A percentile compares a stretch with the other conserved stretches of the same genome.
These are phyloP conservation scores for Panurus biarmicus DNA, from an alignment of 2,113 vertebrate genomes.

Conservation along the genomic window DNA sequence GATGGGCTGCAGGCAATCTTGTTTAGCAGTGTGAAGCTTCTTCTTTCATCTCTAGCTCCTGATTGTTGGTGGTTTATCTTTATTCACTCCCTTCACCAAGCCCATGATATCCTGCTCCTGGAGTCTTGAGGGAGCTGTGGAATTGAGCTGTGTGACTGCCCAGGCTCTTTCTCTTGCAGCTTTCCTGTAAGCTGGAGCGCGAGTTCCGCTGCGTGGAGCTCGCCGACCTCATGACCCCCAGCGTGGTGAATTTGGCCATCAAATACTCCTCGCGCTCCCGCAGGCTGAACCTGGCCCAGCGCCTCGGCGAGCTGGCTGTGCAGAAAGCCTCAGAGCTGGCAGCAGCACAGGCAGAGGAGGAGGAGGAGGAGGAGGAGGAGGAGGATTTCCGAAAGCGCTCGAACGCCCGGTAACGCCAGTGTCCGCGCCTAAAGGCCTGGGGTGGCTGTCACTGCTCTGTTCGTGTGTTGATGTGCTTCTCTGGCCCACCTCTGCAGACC, in stretches of 20 bases:
- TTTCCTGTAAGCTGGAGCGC: slow-evolving; percentile 91
- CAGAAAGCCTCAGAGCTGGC: slow-evolving; percentile 78
- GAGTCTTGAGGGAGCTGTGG: background rate
- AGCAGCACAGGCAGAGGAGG: slow-evolving; percentile 42
- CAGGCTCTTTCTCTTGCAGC: slow-evolving; percentile 61
- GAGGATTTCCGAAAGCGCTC: slow-evolving; percentile 59
- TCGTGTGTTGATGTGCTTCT: fast-evolving
- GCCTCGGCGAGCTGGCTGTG: slow-evolving; percentile 83
- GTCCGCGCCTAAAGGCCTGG: background rate
- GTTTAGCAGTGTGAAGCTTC: background rate
- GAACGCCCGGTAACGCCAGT: slow-evolving; percentile 68
- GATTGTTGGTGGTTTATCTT: background rate
- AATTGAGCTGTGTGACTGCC: background rate
- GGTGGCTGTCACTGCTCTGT: background rate
- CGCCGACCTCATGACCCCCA: slow-evolving; percentile 87
- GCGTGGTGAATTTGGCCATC: slow-evolving; percentile 84
- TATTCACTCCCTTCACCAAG: background rate
- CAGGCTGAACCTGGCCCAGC: slow-evolving; percentile 83
- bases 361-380: slow-evolving; percentile 55
- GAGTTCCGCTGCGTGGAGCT: slow-evolving; percentile 94
- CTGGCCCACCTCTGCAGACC: too few relatives aligned
- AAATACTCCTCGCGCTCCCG: slow-evolving; percentile 90
- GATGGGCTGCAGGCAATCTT: background rate
- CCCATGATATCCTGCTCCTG: background rate
- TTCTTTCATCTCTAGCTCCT: background rate